Percentiles rank a stretch among this genome's conserved stretches.
Conservation (phyloP, 2,888 invertebrate species). For the Xylota segnis region DNA sequence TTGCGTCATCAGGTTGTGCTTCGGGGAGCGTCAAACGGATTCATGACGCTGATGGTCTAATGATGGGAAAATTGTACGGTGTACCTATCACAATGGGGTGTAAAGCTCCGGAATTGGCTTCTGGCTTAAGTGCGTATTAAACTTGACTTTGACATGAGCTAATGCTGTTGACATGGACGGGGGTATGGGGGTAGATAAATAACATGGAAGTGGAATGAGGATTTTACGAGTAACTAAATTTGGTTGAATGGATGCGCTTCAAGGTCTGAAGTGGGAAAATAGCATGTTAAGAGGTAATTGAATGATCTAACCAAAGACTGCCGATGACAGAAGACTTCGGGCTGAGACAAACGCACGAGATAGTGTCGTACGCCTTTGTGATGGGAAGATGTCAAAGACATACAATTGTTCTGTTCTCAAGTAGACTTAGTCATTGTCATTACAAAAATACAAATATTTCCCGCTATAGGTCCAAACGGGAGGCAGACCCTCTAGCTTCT, state of each 20-base stretch:
- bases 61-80: slow-evolving; percentile 59
- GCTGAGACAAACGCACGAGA: neutral
- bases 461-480: no score
- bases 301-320: neutral
- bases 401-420: neutral
- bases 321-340: neutral
- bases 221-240: neutral
- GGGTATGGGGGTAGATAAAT: neutral
- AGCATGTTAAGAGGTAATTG: neutral
- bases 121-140: slow-evolving; percentile 31
- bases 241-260: neutral
- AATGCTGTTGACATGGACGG: slow-evolving; percentile 6
- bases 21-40: slow-evolving; percentile 17
- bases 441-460: neutral
- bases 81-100: slow-evolving; percentile 42
- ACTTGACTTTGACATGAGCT: slow-evolving; percentile 38
- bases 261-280: slow-evolving; percentile 4
- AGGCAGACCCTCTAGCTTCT: no score
- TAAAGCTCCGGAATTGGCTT: slow-evolving; percentile 35
- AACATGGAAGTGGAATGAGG: slow-evolving; percentile 8
- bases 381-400: neutral
- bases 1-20: slow-evolving; percentile 25
- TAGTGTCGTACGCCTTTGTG: neutral
- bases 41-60: slow-evolving; percentile 57
- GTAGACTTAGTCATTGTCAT: neutral